Evolutionary conservation across 2,113 vertebrate species (phyloP).

Genomic region (Baryphthengus martii): DNA sequence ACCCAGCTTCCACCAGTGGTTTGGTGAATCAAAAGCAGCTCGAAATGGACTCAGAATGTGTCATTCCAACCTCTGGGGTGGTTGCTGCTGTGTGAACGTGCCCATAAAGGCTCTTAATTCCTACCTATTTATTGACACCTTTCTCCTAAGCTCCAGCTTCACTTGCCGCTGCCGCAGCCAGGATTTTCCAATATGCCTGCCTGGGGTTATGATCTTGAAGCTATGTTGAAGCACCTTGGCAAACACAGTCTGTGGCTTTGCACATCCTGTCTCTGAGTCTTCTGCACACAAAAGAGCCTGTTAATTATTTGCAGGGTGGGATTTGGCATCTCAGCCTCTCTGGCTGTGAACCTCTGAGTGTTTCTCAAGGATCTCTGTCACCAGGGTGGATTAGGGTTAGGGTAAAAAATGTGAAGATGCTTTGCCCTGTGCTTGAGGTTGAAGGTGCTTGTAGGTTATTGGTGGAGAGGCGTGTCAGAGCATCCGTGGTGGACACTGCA

Average conservation of each 20-base stretch:
- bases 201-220: neutral
- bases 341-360: neutral
- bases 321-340: neutral
- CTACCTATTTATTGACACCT: neutral
- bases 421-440: neutral
- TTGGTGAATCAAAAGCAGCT: conserved; percentile 5
- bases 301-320: neutral
- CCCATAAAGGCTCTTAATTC: neutral
- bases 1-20: neutral
- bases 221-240: neutral
- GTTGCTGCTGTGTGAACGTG: neutral
- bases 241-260: neutral
- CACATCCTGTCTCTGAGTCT: neutral
- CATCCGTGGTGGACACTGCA: neutral
- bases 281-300: neutral
- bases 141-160: neutral
- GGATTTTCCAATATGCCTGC: neutral
- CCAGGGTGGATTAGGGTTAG: neutral
- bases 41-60: too few species aligned
- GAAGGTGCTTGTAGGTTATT: neutral
- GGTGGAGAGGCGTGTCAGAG: neutral
- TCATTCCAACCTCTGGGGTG: neutral
- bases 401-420: neutral
- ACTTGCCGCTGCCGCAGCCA: neutral
- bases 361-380: neutral